Conservation (phyloP, 1,140 invertebrate genomes). For the Brachionus angularis region DNA sequence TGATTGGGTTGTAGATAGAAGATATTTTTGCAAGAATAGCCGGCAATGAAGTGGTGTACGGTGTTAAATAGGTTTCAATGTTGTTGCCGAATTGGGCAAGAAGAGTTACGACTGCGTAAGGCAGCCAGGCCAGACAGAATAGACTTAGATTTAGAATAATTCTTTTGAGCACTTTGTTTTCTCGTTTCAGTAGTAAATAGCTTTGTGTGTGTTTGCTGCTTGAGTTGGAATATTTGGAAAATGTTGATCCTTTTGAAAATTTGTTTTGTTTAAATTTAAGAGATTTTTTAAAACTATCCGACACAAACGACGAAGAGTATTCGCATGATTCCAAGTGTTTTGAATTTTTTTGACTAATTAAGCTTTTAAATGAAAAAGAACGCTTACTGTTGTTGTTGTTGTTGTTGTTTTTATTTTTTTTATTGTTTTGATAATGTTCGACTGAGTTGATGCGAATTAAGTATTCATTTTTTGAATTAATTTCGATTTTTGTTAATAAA, state of each 20-base stretch:
- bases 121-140: constrained; percentile 24
- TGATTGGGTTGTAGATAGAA: constrained; percentile 36
- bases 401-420: no score
- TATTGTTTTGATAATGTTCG: not conserved
- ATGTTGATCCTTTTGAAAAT: no score
- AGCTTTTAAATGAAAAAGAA: not conserved
- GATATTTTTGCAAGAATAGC: constrained; percentile 33
- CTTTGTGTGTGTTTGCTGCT: not conserved
- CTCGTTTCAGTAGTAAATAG: constrained; percentile 18
- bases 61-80: constrained; percentile 19
- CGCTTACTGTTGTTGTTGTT: no score
- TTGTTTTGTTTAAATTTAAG: no score
- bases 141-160: constrained; percentile 27
- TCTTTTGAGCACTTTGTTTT: constrained; percentile 6
- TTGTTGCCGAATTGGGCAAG: constrained; percentile 1
- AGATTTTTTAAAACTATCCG: no score
- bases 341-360: not conserved
- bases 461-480: constrained; percentile 24
- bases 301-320: no score
- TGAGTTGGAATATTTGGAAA: not conserved
- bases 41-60: constrained; percentile 16
- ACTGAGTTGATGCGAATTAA: constrained; percentile 28
- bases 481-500: constrained; percentile 5
- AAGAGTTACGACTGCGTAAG: constrained; percentile 8
- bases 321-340: not conserved